phyloP scores from a whole-genome alignment of 2,888 invertebrate genomes.

The Eupithecia abbreviata region DNA sequence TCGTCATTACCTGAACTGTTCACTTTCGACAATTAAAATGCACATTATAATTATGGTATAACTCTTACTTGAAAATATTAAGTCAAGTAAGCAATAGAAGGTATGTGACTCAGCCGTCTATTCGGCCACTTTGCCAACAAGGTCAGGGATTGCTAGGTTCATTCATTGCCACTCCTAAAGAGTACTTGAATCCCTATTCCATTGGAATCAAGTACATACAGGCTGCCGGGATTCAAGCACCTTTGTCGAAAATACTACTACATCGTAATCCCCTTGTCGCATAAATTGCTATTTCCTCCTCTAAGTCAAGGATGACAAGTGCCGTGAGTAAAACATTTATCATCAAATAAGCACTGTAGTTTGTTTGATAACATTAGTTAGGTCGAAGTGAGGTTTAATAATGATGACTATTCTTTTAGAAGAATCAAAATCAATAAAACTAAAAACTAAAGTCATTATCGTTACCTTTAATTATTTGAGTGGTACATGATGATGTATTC shows the following conservation, averaged over 20 bases:
- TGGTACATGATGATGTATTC: neutral
- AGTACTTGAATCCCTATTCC: constrained; percentile 1
- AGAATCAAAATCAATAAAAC: neutral
- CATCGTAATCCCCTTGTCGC: neutral
- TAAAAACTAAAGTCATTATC: neutral
- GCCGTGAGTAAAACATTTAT: neutral
- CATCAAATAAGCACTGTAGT: neutral
- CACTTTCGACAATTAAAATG: too few species aligned
- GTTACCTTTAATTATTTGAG: neutral
- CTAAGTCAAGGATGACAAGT: neutral
- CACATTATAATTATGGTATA: too few species aligned
- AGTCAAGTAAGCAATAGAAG: too few species aligned
- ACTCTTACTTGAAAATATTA: too few species aligned
- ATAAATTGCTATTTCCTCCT: neutral
- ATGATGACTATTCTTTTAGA: neutral
- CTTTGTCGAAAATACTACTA: constrained; percentile 3
- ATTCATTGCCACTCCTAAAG: neutral
- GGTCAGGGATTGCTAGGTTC: neutral
- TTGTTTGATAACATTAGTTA: neutral
- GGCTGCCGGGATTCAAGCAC: neutral
- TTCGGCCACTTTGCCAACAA: neutral
- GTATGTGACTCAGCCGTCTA: neutral
- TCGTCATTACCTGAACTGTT: too few species aligned
- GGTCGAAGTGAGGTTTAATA: neutral
- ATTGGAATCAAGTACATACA: neutral